phyloP scores from a whole-genome alignment of 2,888 invertebrate genomes.

The Euclidia mi region DNA sequence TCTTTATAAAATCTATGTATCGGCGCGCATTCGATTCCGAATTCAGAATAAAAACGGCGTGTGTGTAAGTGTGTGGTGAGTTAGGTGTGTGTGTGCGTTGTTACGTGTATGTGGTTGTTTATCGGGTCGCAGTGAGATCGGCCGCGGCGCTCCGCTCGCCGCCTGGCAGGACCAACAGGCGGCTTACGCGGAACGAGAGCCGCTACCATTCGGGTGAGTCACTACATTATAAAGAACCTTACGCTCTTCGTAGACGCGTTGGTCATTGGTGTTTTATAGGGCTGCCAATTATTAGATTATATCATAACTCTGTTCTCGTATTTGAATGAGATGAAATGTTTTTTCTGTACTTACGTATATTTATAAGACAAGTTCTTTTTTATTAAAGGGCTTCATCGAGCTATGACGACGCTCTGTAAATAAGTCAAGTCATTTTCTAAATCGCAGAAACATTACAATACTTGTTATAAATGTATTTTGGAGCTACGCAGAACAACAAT shows the following conservation, averaged over 20 bases:
- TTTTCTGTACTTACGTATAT: no score
- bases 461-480: no score
- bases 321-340: no score
- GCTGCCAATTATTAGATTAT: conserved; percentile 16
- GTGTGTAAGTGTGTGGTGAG: conserved; percentile 58
- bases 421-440: no score
- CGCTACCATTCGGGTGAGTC: conserved; percentile 98
- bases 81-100: conserved; percentile 71
- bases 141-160: conserved; percentile 87
- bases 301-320: no score
- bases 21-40: conserved; percentile 55
- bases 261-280: conserved; percentile 61
- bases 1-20: background rate
- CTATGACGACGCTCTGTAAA: no score
- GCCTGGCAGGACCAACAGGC: conserved; percentile 94
- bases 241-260: conserved; percentile 59
- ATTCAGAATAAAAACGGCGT: conserved; percentile 56
- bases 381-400: no score
- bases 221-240: conserved; percentile 64
- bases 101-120: conserved; percentile 86
- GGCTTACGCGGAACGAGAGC: conserved; percentile 98
- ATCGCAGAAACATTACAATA: no score
- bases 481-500: no score
- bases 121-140: conserved; percentile 89
- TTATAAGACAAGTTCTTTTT: no score